A percentile compares a stretch with the other conserved stretches of the same genome.
Evolutionary conservation across 2,113 vertebrate species (phyloP).

Genomic region (Crocuta crocuta): DNA sequence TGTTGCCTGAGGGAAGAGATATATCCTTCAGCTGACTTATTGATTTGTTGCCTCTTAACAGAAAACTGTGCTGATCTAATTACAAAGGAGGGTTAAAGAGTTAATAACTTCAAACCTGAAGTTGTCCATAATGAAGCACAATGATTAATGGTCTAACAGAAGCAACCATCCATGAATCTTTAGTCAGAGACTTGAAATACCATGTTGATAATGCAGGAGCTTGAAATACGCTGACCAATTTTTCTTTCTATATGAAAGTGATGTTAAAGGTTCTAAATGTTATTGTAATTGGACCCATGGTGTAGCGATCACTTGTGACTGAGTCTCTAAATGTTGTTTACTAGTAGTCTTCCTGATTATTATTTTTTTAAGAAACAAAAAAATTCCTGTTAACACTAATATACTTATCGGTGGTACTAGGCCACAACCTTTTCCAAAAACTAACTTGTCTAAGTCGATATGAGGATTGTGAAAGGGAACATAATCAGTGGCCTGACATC

Average conservation of each 20-base stretch:
- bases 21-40: slow-evolving; percentile 71
- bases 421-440: neutral
- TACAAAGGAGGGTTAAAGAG: slow-evolving; percentile 75
- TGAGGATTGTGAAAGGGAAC: neutral
- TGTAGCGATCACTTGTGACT: neutral
- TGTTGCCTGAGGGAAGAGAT: slow-evolving; percentile 49
- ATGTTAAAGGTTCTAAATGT: neutral
- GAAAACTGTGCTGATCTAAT: slow-evolving; percentile 70
- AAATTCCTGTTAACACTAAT: neutral
- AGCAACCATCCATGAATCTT: neutral
- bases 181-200: slow-evolving; percentile 12
- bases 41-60: slow-evolving; percentile 75
- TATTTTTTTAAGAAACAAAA: slow-evolving; percentile 8
- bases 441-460: neutral
- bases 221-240: neutral
- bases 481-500: neutral
- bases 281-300: neutral
- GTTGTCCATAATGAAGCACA: slow-evolving; percentile 51
- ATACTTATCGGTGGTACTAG: neutral
- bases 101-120: slow-evolving; percentile 56
- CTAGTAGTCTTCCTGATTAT: neutral
- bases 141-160: slow-evolving; percentile 58
- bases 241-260: slow-evolving; percentile 29
- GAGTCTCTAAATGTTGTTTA: neutral
- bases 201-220: neutral